These are phyloP conservation scores for Callaeas wilsoni DNA, from an alignment of 2,113 vertebrate genomes.

Conservation along the genomic window DNA sequence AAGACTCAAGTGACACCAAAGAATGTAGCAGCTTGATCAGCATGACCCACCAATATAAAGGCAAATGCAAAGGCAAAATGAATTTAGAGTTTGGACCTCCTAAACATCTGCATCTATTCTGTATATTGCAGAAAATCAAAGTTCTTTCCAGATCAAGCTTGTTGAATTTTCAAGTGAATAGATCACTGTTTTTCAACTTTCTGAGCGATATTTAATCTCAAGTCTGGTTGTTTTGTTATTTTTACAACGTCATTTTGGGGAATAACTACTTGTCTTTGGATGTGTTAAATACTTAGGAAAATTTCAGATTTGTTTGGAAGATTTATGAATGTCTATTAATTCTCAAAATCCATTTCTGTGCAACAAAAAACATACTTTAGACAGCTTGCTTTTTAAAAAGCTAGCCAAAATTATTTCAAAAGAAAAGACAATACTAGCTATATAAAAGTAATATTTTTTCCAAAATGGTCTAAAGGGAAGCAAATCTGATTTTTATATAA, in stretches of 20 bases:
- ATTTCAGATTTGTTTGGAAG: background rate
- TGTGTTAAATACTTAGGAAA: background rate
- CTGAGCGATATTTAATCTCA: background rate
- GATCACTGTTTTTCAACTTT: background rate
- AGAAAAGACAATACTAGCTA: background rate
- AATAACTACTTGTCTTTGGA: background rate
- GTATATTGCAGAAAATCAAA: background rate
- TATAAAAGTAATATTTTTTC: background rate
- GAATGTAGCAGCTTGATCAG: rapidly evolving
- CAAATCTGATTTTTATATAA: background rate
- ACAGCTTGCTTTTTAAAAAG: background rate
- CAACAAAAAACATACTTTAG: background rate
- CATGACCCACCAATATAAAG: background rate
- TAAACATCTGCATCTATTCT: background rate
- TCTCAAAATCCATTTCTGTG: background rate
- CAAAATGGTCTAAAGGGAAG: background rate
- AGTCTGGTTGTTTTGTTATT: background rate
- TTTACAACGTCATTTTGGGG: background rate
- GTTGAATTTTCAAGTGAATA: background rate
- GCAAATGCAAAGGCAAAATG: background rate
- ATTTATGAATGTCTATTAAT: background rate
- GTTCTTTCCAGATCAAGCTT: background rate
- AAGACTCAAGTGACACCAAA: background rate
- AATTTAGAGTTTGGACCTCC: background rate
- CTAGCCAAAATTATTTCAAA: background rate